Evolutionary conservation across 2,113 vertebrate species (phyloP).

Genomic region (Brienomyrus brachyistius): DNA sequence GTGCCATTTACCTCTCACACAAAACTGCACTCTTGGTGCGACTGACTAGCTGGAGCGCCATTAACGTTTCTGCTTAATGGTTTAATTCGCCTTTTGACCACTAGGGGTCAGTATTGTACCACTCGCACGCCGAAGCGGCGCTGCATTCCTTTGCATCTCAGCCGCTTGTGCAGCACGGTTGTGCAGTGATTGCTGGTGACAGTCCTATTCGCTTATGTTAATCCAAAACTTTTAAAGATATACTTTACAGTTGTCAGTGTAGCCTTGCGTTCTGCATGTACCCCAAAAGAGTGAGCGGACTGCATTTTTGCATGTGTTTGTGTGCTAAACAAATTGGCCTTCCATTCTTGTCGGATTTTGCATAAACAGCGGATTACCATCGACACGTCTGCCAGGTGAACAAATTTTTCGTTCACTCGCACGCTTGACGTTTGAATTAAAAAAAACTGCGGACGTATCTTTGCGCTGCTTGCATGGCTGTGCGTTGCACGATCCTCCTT

Average conservation of each 20-base stretch:
- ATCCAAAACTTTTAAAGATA: background rate
- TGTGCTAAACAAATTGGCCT: background rate
- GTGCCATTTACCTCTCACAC: background rate
- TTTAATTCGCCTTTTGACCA: constrained; percentile 20
- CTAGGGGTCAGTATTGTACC: constrained; percentile 55
- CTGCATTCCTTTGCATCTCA: constrained; percentile 46
- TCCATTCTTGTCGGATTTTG: background rate
- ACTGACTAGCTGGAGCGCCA: background rate
- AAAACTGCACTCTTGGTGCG: background rate
- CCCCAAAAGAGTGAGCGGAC: background rate
- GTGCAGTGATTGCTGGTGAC: background rate
- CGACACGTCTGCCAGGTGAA: background rate
- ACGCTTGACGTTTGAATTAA: background rate
- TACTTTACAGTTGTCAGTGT: background rate
- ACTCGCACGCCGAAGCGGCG: background rate
- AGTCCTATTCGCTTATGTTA: background rate
- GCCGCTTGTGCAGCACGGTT: background rate
- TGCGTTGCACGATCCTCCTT: background rate
- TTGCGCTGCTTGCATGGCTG: background rate
- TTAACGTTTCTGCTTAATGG: background rate
- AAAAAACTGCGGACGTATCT: background rate
- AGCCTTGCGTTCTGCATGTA: background rate
- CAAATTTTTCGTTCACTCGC: background rate
- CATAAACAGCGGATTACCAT: background rate
- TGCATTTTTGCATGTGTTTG: background rate